A percentile compares a stretch with the other conserved stretches of the same genome.
These are phyloP conservation scores for Ceratothoa steindachneri DNA, from an alignment of 2,888 invertebrate species.

Conservation along the genomic window DNA sequence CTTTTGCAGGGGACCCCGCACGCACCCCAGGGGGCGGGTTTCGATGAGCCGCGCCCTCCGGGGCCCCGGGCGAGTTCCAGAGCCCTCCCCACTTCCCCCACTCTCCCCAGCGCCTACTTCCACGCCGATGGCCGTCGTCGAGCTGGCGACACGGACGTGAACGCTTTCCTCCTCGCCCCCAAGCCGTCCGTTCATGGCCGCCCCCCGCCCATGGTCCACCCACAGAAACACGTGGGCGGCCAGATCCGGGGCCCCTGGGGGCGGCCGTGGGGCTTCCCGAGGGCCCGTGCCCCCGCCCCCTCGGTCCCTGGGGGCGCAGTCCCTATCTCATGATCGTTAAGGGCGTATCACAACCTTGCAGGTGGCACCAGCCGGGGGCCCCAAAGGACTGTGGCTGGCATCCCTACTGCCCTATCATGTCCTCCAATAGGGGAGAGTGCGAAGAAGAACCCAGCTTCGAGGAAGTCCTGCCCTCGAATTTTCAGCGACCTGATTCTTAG, in stretches of 20 bases:
- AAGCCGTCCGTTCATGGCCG: slow-evolving; percentile 43
- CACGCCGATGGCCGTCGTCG: slow-evolving; percentile 26
- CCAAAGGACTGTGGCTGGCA: slow-evolving; percentile 18
- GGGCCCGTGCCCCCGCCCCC: slow-evolving; percentile 47
- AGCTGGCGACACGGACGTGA: slow-evolving; percentile 28
- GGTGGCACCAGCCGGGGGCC: slow-evolving; percentile 25
- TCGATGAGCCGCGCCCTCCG: slow-evolving; percentile 35
- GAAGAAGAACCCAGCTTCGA: not conserved
- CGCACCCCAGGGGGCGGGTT: slow-evolving; percentile 31
- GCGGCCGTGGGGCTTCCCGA: slow-evolving; percentile 47
- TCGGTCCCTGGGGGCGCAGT: slow-evolving; percentile 28
- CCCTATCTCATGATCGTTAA: slow-evolving; percentile 30
- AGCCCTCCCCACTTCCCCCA: slow-evolving; percentile 16
- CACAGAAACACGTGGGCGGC: slow-evolving; percentile 39
- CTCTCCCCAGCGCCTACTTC: slow-evolving; percentile 19
- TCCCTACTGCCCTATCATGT: not conserved
- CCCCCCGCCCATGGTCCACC: slow-evolving; percentile 47
- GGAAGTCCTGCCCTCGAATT: not conserved
- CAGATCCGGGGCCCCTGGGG: slow-evolving; percentile 47
- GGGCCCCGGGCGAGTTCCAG: slow-evolving; percentile 27
- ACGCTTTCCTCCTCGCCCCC: slow-evolving; percentile 26
- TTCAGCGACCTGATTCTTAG: not conserved
- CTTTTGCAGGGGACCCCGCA: slow-evolving; percentile 31
- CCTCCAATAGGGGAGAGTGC: not conserved
- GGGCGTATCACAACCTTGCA: slow-evolving; percentile 27